phyloP scores from a whole-genome alignment of 2,888 invertebrate species.

The Eulithis testata region DNA sequence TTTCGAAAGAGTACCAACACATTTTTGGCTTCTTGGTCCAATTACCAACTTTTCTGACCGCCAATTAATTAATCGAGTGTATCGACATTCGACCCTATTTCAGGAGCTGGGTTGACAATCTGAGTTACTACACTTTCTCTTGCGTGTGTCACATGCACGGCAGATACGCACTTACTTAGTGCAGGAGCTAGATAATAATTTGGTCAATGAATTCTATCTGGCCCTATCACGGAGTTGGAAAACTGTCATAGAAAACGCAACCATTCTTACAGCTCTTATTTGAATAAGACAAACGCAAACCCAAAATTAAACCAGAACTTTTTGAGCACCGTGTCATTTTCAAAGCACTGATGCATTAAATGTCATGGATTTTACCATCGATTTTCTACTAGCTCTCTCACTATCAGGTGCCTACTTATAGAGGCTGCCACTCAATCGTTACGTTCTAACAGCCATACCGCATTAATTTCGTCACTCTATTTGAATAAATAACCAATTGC shows the following conservation, averaged over 20 bases:
- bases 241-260: neutral
- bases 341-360: too few species aligned
- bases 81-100: slow-evolving; percentile 84
- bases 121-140: slow-evolving; percentile 82
- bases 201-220: neutral
- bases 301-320: too few species aligned
- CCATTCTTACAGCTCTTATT: too few species aligned
- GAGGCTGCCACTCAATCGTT: slow-evolving; percentile 59
- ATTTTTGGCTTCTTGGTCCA: slow-evolving; percentile 72
- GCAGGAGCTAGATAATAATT: slow-evolving; percentile 24
- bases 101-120: slow-evolving; percentile 84
- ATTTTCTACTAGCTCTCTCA: slow-evolving; percentile 30
- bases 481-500: slow-evolving; percentile 78
- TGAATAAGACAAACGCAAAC: too few species aligned
- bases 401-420: slow-evolving; percentile 12
- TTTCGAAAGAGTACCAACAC: slow-evolving; percentile 69
- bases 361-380: neutral
- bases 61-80: slow-evolving; percentile 84
- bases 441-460: slow-evolving; percentile 67
- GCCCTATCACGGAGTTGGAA: neutral
- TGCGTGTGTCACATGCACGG: slow-evolving; percentile 61
- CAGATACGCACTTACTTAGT: slow-evolving; percentile 28
- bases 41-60: slow-evolving; percentile 78
- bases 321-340: too few species aligned
- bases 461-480: slow-evolving; percentile 79